A percentile compares a stretch with the other conserved stretches of the same genome.
Conservation (phyloP, 2,888 invertebrate genomes). For the Mamestra brassicae region DNA sequence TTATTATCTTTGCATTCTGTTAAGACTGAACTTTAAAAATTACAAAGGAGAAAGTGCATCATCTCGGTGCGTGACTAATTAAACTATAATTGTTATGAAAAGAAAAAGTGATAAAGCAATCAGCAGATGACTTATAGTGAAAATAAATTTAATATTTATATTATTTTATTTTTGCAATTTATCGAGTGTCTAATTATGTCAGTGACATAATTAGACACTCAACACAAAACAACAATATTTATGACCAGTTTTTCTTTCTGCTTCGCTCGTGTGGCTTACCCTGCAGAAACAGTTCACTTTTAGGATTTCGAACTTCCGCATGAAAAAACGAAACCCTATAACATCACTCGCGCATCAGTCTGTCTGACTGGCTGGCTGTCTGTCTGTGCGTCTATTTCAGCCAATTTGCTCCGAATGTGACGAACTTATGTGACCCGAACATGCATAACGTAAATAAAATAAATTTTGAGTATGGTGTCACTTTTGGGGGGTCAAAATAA, state of each 20-base stretch:
- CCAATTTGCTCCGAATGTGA: too few relatives aligned
- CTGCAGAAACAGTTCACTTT: neutral
- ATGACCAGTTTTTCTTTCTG: neutral
- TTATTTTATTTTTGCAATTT: constrained; percentile 18
- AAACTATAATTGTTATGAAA: constrained; percentile 31
- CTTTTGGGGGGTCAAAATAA: too few relatives aligned
- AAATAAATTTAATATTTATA: constrained; percentile 29
- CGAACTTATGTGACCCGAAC: too few relatives aligned
- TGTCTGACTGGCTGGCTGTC: too few relatives aligned
- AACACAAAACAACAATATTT: constrained; percentile 8
- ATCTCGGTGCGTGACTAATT: constrained; percentile 22
- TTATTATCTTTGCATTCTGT: neutral
- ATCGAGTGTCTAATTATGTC: constrained; percentile 28
- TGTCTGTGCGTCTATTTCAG: too few relatives aligned
- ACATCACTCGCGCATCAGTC: too few relatives aligned
- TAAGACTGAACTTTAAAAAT: neutral
- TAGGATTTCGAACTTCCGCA: neutral
- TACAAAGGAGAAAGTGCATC: constrained; percentile 24
- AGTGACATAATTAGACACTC: constrained; percentile 31
- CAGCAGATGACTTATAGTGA: constrained; percentile 23
- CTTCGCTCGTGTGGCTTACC: neutral
- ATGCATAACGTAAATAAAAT: too few relatives aligned
- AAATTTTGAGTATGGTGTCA: too few relatives aligned
- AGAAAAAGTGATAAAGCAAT: constrained; percentile 37
- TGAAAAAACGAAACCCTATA: neutral